phyloP scores from a whole-genome alignment of 2,113 vertebrate genomes.

The Zeus faber region DNA sequence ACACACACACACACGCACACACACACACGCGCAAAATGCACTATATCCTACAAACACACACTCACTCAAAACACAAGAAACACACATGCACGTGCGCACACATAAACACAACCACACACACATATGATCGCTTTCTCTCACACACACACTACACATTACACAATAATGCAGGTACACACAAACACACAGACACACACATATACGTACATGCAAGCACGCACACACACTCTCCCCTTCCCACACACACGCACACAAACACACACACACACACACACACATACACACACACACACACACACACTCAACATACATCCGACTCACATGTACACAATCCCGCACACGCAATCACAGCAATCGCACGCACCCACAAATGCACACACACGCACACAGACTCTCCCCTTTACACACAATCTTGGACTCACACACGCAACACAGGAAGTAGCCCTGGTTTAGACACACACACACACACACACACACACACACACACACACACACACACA shows the following conservation, averaged over 20 bases:
- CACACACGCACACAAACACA: background rate
- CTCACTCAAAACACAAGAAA: background rate
- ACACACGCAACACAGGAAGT: no score
- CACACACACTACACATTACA: no score
- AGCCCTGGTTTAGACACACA: background rate
- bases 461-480: background rate
- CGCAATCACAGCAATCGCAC: background rate
- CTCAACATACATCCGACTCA: constrained; percentile 20
- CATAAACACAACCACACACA: no score
- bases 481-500: background rate
- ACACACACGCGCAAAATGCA: background rate
- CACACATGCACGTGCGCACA: no score
- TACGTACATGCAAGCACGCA: background rate
- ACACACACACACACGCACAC: background rate
- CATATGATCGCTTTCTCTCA: no score
- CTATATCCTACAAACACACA: background rate
- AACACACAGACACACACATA: no score
- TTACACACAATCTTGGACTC: background rate
- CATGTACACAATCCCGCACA: constrained; percentile 15
- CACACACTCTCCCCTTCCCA: background rate
- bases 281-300: background rate
- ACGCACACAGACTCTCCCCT: background rate
- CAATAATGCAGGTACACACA: no score
- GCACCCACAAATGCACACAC: background rate
- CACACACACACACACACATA: background rate